A percentile compares a stretch with the other conserved stretches of the same genome.
Evolutionary conservation across 2,888 invertebrate genomes (phyloP).

Genomic region (Fragum whitleyi): DNA sequence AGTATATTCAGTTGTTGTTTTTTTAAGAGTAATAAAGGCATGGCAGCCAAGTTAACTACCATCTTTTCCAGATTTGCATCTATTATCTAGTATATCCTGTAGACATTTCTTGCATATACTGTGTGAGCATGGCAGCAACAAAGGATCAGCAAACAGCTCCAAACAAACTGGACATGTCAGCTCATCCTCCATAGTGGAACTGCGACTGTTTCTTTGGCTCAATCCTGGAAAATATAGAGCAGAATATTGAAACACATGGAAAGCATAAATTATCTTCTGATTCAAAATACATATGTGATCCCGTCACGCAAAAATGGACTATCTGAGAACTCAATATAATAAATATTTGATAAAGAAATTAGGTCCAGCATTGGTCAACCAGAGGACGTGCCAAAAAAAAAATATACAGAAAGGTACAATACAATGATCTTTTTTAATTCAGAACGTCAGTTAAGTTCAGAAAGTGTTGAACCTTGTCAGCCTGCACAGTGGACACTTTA

Average conservation of each 20-base stretch:
- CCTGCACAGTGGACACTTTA: too few species aligned
- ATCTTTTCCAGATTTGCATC: conserved; percentile 69
- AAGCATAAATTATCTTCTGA: not conserved
- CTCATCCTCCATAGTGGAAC: conserved; percentile 81
- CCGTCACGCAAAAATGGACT: too few species aligned
- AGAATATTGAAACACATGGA: not conserved
- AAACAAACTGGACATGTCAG: conserved; percentile 83
- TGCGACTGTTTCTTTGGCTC: not conserved
- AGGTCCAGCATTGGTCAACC: too few species aligned
- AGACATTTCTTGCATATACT: conserved; percentile 83
- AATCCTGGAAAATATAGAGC: conserved; percentile 4
- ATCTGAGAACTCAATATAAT: too few species aligned
- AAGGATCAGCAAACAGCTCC: conserved; percentile 82
- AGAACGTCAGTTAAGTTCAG: too few species aligned
- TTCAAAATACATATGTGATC: too few species aligned
- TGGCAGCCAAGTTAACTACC: conserved; percentile 58
- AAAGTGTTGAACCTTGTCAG: too few species aligned
- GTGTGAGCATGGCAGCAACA: conserved; percentile 83
- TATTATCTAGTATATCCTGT: conserved; percentile 77
- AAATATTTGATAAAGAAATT: too few species aligned
- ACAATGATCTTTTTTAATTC: too few species aligned
- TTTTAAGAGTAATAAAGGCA: conserved; percentile 44
- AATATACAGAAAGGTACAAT: too few species aligned
- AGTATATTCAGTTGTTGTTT: conserved; percentile 81
- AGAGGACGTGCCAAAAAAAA: too few species aligned